Evolutionary conservation across 2,797 vertebrate species (phyloP), one percentile per base, ranked within the genome.

Genomic region (Myoxocephalus aenaeus): DNA sequence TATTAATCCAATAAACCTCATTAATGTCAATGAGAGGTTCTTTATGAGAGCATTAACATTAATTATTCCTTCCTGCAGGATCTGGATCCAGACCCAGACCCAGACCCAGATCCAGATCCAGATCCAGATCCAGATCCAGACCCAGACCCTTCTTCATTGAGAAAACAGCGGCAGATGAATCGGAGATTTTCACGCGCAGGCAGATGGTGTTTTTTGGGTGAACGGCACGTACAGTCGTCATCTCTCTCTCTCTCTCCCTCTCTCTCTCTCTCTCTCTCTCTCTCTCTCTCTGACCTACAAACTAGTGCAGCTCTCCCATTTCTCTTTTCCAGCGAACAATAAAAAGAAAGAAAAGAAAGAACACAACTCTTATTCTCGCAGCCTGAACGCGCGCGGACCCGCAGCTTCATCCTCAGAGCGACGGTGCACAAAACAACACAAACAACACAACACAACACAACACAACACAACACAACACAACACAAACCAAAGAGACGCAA

Each of bases 121-220:
- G 25, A 27, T 1, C 25, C 25, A 27, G 25, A 27, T 2, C 25
- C 25, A 27, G 25, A 27, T 1, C 25, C 25, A 27, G 25, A 27
- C 1, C 25, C 25, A 27, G 25, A 27, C 1, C 25, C 25, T 2
- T 27, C 50, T 69, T 56, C 82, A 88, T 88, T 88, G 76, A 87
- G 66, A 72, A 89, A 90, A 75, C 11, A 63, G 65, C 65, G 44
- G 56, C 62, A 36, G 44, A 40, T 5, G 76, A 59, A 79, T 36
- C 81, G 89, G 91, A 91, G 90, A 86, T 77, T 91, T 94, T 90
- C 86, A 69, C 91, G 89, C 84, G 50, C 59, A 2, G 72, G 17
- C 83, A 87, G 86, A 87, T 73, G 95, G 93, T 89, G 91, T 75
- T 89, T 79, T 1, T 66, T 62, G 17, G 66, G 54, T 25, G 54